Evolutionary conservation across 1,140 invertebrate species (phyloP).

Genomic region (Drosophila insularis): DNA sequence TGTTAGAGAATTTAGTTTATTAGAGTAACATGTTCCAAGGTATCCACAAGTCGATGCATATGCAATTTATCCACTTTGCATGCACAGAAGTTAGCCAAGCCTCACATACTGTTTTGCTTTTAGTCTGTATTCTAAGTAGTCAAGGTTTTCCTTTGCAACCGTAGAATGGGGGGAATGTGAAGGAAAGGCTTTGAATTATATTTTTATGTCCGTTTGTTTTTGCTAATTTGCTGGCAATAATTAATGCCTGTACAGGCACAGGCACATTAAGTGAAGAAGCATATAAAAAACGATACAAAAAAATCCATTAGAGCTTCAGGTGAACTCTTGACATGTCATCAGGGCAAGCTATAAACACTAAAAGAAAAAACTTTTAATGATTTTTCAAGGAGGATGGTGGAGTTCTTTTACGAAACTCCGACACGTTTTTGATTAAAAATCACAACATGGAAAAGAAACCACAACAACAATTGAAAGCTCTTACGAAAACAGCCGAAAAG

Average conservation of each 20-base stretch:
- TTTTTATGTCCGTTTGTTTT: slow-evolving; percentile 6
- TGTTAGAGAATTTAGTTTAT: no score
- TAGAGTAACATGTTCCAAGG: no score
- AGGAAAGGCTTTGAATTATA: neutral
- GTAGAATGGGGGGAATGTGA: neutral
- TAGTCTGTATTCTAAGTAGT: neutral
- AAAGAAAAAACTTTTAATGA: slow-evolving; percentile 30
- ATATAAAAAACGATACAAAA: slow-evolving; percentile 7
- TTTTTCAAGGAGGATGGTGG: neutral
- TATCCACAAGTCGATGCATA: no score
- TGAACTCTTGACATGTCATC: slow-evolving; percentile 63
- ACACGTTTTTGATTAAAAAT: slow-evolving; percentile 35
- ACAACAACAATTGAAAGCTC: slow-evolving; percentile 39
- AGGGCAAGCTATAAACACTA: slow-evolving; percentile 40
- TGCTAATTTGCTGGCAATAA: slow-evolving; percentile 58
- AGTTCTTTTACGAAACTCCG: slow-evolving; percentile 4
- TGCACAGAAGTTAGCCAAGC: no score
- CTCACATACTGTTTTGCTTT: neutral
- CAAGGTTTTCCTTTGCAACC: neutral
- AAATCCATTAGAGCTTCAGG: slow-evolving; percentile 36
- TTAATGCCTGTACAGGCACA: slow-evolving; percentile 38
- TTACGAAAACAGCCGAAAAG: slow-evolving; percentile 37
- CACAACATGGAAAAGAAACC: slow-evolving; percentile 22
- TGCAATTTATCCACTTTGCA: no score
- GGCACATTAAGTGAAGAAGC: slow-evolving; percentile 3